Conservation (phyloP, 2,797 vertebrate species). For the Champsocephalus esox region DNA sequence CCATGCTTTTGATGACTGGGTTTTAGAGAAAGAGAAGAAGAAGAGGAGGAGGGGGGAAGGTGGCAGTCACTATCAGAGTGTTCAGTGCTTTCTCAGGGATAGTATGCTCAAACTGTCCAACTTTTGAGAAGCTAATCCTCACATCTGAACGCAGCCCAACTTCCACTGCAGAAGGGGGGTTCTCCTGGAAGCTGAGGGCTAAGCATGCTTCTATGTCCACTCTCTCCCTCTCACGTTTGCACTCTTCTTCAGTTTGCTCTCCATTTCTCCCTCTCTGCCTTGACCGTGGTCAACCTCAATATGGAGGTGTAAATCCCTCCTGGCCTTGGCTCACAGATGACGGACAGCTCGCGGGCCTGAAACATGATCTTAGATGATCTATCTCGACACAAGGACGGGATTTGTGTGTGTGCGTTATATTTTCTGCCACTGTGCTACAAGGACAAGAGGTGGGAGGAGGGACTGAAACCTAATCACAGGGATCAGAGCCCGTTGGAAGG, state of each 20-base stretch:
- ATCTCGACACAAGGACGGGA: slow-evolving; percentile 22
- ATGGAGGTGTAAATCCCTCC: slow-evolving; percentile 66
- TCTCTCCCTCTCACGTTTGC: slow-evolving; percentile 8
- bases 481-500: slow-evolving; percentile 34
- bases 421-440: not conserved
- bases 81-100: slow-evolving; percentile 43
- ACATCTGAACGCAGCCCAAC: slow-evolving; percentile 51
- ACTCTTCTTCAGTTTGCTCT: slow-evolving; percentile 42
- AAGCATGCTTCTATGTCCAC: slow-evolving; percentile 33
- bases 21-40: slow-evolving; percentile 32
- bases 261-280: slow-evolving; percentile 33
- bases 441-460: not conserved
- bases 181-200: slow-evolving; percentile 47
- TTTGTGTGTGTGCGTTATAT: slow-evolving; percentile 28
- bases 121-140: slow-evolving; percentile 64
- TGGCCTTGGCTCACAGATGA: slow-evolving; percentile 58
- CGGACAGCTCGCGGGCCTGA: slow-evolving; percentile 48
- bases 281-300: slow-evolving; percentile 32
- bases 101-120: slow-evolving; percentile 42
- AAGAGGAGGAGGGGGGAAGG: not conserved
- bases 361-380: slow-evolving; percentile 63
- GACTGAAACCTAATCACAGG: slow-evolving; percentile 30
- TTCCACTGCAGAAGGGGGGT: slow-evolving; percentile 40
- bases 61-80: slow-evolving; percentile 34
- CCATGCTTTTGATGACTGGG: slow-evolving; percentile 53